Evolutionary conservation across 2,888 invertebrate species (phyloP).

Genomic region (Steinernema carpocapsae): DNA sequence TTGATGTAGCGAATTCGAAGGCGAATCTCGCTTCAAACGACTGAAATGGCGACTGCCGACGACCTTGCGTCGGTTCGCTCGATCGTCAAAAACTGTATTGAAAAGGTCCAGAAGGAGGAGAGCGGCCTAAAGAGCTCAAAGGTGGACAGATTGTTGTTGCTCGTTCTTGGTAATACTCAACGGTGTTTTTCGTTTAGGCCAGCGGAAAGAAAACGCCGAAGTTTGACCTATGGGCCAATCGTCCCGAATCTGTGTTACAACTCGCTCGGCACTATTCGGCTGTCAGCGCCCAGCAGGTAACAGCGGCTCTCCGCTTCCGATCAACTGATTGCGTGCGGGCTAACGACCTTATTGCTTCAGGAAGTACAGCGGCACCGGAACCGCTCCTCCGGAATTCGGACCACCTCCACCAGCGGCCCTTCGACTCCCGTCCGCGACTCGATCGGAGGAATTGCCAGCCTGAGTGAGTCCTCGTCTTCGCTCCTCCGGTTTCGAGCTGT

Average conservation of each 20-base stretch:
- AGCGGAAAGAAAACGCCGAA: conserved; percentile 12
- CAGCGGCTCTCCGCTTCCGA: background rate
- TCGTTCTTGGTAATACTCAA: too few species aligned
- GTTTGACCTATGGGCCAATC: conserved; percentile 7
- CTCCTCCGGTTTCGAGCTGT: background rate
- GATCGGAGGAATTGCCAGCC: conserved; percentile 36
- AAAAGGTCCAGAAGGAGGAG: too few species aligned
- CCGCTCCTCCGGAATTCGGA: conserved; percentile 33
- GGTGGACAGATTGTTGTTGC: too few species aligned
- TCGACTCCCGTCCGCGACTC: conserved; percentile 30
- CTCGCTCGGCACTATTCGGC: conserved; percentile 5
- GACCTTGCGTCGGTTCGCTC: too few species aligned
- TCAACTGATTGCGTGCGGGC: background rate
- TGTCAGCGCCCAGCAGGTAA: conserved; percentile 18
- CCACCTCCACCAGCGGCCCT: conserved; percentile 37
- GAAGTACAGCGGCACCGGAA: conserved; percentile 21
- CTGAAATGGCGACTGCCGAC: too few species aligned
- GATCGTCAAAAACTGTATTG: too few species aligned
- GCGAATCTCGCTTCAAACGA: too few species aligned
- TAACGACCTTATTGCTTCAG: background rate
- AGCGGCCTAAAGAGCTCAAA: too few species aligned
- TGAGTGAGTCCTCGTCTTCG: conserved; percentile 31
- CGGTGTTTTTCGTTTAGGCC: conserved; percentile 3
- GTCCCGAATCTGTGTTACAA: conserved; percentile 16
- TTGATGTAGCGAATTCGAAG: too few species aligned